Evolutionary conservation across 2,888 invertebrate species (phyloP).

Genomic region (Tanytarsus gracilentus): DNA sequence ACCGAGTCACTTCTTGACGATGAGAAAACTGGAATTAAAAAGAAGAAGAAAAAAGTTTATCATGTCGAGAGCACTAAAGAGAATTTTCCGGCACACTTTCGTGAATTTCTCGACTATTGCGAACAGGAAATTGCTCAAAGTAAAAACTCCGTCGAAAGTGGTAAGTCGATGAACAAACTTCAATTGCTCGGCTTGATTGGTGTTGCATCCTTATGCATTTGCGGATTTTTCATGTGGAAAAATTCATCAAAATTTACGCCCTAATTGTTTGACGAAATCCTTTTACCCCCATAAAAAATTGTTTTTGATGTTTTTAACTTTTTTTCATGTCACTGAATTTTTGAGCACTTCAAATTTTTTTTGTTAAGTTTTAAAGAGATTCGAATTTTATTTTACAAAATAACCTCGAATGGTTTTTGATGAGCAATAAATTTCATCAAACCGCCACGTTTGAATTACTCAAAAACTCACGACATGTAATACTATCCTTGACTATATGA

Average conservation of each 20-base stretch:
- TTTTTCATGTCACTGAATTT: too few relatives aligned
- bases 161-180: slow-evolving; percentile 45
- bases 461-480: too few relatives aligned
- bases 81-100: slow-evolving; percentile 65
- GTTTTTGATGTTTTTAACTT: too few relatives aligned
- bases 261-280: too few relatives aligned
- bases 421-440: too few relatives aligned
- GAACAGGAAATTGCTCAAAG: slow-evolving; percentile 40
- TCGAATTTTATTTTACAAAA: too few relatives aligned
- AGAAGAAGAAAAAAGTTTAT: not conserved
- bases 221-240: slow-evolving; percentile 20
- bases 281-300: too few relatives aligned
- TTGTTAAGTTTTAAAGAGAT: too few relatives aligned
- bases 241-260: slow-evolving; percentile 15
- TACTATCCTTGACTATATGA: too few relatives aligned
- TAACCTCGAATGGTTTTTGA: too few relatives aligned
- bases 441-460: too few relatives aligned
- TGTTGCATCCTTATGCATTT: slow-evolving; percentile 37
- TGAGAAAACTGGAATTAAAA: slow-evolving; percentile 34
- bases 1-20: slow-evolving; percentile 39
- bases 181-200: slow-evolving; percentile 47
- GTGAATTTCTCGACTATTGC: slow-evolving; percentile 64
- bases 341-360: too few relatives aligned
- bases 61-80: slow-evolving; percentile 32
- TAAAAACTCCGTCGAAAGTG: slow-evolving; percentile 42